These are phyloP conservation scores for Neoascia interrupta DNA, from an alignment of 2,888 invertebrate genomes.

Conservation along the genomic window DNA sequence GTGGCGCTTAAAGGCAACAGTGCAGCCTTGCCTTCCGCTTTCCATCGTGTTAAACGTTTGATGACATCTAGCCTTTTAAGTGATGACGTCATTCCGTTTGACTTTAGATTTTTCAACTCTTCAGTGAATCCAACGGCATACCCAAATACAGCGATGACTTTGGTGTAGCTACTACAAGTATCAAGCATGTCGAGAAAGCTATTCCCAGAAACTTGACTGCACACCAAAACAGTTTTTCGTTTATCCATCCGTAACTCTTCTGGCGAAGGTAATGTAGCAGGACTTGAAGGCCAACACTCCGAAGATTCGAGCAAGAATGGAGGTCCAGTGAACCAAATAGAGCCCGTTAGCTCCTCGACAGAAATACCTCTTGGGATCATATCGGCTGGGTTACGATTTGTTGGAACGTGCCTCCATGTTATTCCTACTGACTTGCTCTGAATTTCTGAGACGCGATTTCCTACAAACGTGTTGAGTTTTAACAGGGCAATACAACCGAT, in stretches of 20 bases:
- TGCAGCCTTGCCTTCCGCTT: too few relatives aligned
- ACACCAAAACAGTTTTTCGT: not conserved
- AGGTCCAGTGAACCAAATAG: slow-evolving; percentile 31
- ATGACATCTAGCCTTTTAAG: too few relatives aligned
- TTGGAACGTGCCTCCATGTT: too few relatives aligned
- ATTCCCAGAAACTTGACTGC: not conserved
- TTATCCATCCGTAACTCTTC: slow-evolving; percentile 36
- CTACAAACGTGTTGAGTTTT: slow-evolving; percentile 45
- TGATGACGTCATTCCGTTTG: not conserved
- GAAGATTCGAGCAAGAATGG: slow-evolving; percentile 17
- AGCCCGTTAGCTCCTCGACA: slow-evolving; percentile 14
- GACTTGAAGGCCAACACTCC: slow-evolving; percentile 70
- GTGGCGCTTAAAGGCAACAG: not conserved
- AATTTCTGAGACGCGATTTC: slow-evolving; percentile 56
- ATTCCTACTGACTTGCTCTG: slow-evolving; percentile 30
- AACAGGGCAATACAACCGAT: slow-evolving; percentile 51
- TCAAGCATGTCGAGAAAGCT: not conserved
- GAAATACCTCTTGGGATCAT: too few relatives aligned
- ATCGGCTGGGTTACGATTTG: too few relatives aligned
- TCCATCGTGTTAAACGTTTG: too few relatives aligned
- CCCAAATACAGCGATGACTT: slow-evolving; percentile 13
- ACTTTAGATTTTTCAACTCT: not conserved
- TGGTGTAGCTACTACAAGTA: slow-evolving; percentile 7
- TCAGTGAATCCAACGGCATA: slow-evolving; percentile 5
- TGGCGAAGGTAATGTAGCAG: slow-evolving; percentile 7